Evolutionary conservation across 2,797 vertebrate genomes (phyloP).

Genomic region (Epinephelus coioides): DNA sequence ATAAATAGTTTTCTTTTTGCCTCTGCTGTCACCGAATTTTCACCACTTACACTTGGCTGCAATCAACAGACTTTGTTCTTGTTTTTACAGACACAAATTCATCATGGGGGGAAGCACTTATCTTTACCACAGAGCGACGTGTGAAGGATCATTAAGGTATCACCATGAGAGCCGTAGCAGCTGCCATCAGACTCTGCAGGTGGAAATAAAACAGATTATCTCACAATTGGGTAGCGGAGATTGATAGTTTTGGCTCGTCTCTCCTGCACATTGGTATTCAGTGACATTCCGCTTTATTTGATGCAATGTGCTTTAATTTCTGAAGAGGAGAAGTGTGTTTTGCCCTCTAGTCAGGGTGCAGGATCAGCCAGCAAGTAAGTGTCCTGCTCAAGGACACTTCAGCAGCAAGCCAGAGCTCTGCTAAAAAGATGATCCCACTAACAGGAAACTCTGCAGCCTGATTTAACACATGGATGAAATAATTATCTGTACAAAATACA

Average conservation of each 20-base stretch:
- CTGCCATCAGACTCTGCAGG: slow-evolving; percentile 48
- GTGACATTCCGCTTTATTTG: slow-evolving; percentile 42
- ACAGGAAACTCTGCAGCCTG: background rate
- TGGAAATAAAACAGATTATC: slow-evolving; percentile 57
- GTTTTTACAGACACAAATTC: slow-evolving; percentile 25
- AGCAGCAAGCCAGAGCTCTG: slow-evolving; percentile 4
- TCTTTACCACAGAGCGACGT: slow-evolving; percentile 40
- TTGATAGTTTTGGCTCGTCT: slow-evolving; percentile 51
- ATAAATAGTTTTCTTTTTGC: slow-evolving; percentile 44
- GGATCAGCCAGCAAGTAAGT: slow-evolving; percentile 39
- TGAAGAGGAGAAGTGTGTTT: slow-evolving; percentile 45
- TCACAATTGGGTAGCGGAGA: slow-evolving; percentile 33
- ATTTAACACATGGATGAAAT: background rate
- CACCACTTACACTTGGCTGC: slow-evolving; percentile 25
- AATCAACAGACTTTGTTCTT: slow-evolving; percentile 46
- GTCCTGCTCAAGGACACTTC: slow-evolving; percentile 51
- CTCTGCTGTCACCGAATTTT: slow-evolving; percentile 42
- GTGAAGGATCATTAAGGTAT: slow-evolving; percentile 57
- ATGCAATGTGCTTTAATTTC: slow-evolving; percentile 51
- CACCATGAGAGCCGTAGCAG: slow-evolving; percentile 40
- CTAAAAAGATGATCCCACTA: slow-evolving; percentile 21
- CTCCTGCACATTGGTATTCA: slow-evolving; percentile 53
- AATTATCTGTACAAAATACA: background rate
- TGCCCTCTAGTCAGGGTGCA: slow-evolving; percentile 35
- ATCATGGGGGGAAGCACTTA: slow-evolving; percentile 31